Evolutionary conservation across 2,797 vertebrate genomes (phyloP).

Genomic region (Gallinago nigripennis): DNA sequence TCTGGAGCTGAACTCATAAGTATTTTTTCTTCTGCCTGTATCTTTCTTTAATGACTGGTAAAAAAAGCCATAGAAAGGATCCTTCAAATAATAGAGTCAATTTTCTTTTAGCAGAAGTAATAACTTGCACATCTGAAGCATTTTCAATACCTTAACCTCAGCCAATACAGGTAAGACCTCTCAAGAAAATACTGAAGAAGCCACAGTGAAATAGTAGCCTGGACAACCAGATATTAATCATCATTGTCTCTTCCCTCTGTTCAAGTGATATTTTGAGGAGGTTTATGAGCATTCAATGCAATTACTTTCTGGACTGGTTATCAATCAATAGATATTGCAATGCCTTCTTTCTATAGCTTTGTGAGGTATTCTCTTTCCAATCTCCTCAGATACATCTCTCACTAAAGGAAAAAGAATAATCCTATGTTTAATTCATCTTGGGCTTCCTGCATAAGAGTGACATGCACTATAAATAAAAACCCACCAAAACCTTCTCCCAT

Average conservation of each 20-base stretch:
- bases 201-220: neutral
- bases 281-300: neutral
- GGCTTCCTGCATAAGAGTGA: neutral
- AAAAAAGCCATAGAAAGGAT: neutral
- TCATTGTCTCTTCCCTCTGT: neutral
- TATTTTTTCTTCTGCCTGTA: neutral
- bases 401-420: neutral
- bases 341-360: neutral
- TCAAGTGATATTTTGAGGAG: neutral
- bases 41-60: neutral
- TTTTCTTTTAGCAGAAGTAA: neutral
- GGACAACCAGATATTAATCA: neutral
- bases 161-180: neutral
- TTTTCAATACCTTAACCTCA: neutral
- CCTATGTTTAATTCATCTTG: neutral
- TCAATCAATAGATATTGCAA: neutral
- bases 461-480: neutral
- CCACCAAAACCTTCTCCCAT: neutral
- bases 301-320: slow-evolving; percentile 2
- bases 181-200: neutral
- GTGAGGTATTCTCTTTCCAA: neutral
- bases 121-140: neutral
- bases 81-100: neutral
- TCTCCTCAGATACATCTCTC: neutral
- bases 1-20: neutral